Conservation (phyloP, 2,113 vertebrate genomes). For the Anoplopoma fimbria region DNA sequence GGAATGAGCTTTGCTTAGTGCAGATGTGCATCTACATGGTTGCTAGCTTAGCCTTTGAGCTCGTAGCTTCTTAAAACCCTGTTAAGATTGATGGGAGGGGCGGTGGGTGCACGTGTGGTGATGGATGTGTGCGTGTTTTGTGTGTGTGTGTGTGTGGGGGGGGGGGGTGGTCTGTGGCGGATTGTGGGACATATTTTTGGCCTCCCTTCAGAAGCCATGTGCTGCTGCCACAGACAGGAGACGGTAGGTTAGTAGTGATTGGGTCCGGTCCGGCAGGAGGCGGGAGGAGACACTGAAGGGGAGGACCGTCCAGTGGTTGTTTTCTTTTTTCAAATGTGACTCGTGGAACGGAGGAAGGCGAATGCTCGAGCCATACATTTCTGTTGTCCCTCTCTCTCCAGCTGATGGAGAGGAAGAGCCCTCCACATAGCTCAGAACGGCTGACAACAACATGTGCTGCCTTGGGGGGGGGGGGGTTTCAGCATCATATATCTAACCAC, state of each 20-base stretch:
- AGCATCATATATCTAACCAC: constrained; percentile 70
- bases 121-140: constrained; percentile 11
- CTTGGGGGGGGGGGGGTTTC: constrained; percentile 49
- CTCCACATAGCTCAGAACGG: constrained; percentile 58
- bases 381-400: constrained; percentile 1
- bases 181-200: constrained; percentile 39
- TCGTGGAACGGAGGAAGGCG: not conserved
- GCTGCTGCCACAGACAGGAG: constrained; percentile 61
- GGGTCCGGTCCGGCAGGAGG: constrained; percentile 42
- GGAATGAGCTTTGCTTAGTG: constrained; percentile 25
- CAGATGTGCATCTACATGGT: constrained; percentile 18
- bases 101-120: constrained; percentile 11
- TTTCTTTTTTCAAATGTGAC: constrained; percentile 1
- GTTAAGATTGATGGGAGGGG: constrained; percentile 47
- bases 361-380: constrained; percentile 30
- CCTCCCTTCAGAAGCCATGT: constrained; percentile 60
- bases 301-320: constrained; percentile 34
- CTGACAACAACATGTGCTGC: constrained; percentile 74
- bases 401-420: constrained; percentile 60
- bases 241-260: constrained; percentile 67
- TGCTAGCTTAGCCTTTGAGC: constrained; percentile 47
- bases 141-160: not conserved
- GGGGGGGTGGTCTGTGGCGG: constrained; percentile 36
- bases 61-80: constrained; percentile 68
- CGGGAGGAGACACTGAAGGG: constrained; percentile 32